Conservation (phyloP, 1,140 invertebrate species). For the Cotesia chilonis region DNA sequence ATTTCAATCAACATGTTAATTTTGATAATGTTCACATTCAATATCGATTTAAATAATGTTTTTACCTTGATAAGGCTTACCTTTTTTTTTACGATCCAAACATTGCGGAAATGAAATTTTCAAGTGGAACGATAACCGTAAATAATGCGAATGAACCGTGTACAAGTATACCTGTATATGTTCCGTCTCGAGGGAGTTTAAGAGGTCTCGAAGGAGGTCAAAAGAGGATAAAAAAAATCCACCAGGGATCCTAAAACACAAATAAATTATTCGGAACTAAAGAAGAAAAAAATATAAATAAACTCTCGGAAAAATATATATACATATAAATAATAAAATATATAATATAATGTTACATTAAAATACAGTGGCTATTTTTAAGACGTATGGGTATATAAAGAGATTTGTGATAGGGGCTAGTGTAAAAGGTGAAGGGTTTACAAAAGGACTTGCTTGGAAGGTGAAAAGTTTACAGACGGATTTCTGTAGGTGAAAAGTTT, state of each 20-base stretch:
- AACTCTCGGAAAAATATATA: background rate
- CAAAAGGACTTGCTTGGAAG: too few species aligned
- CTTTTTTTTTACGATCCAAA: slow-evolving; percentile 30
- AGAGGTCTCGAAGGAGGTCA: slow-evolving; percentile 10
- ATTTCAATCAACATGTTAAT: slow-evolving; percentile 23
- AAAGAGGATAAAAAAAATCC: slow-evolving; percentile 8
- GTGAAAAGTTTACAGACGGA: too few species aligned
- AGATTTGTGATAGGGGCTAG: too few species aligned
- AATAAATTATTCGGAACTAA: slow-evolving; percentile 2
- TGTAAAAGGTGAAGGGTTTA: too few species aligned
- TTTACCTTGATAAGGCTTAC: background rate
- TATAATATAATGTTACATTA: background rate
- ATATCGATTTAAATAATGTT: slow-evolving; percentile 22
- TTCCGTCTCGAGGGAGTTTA: slow-evolving; percentile 28
- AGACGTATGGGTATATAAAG: too few species aligned
- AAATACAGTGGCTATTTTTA: too few species aligned
- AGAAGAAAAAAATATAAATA: background rate
- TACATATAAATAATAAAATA: background rate
- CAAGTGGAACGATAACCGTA: slow-evolving; percentile 37
- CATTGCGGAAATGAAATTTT: slow-evolving; percentile 39
- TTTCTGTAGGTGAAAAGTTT: too few species aligned
- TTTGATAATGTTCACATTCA: slow-evolving; percentile 13
- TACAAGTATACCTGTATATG: background rate
- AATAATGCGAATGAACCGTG: slow-evolving; percentile 34
- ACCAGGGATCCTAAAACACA: slow-evolving; percentile 14